phyloP scores from a whole-genome alignment of 2,113 vertebrate genomes.

The Epinephelus fuscoguttatus region DNA sequence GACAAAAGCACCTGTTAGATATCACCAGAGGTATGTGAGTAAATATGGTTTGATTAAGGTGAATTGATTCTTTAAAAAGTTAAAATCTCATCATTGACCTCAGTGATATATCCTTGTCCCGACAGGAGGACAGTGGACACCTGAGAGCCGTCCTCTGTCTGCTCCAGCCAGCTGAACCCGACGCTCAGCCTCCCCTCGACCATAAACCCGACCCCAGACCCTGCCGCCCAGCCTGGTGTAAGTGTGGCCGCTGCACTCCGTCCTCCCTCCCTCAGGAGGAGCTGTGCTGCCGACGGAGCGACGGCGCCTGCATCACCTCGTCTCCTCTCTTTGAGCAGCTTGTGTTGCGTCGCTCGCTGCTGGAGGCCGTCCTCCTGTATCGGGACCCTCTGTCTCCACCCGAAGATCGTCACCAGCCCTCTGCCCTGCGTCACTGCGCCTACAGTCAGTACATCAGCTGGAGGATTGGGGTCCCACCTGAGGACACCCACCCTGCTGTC shows the following conservation, averaged over 20 bases:
- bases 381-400: conserved; percentile 79
- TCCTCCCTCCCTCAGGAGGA: conserved; percentile 72
- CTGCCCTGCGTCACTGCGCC: conserved; percentile 81
- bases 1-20: no score
- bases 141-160: conserved; percentile 63
- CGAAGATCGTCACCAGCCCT: background rate
- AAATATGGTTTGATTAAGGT: no score
- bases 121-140: conserved; percentile 66
- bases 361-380: conserved; percentile 84
- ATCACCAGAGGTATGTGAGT: no score
- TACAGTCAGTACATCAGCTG: conserved; percentile 85
- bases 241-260: conserved; percentile 75
- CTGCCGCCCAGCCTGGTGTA: conserved; percentile 79
- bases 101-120: background rate
- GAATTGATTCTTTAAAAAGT: background rate
- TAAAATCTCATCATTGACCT: background rate
- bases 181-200: background rate
- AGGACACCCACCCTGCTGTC: conserved; percentile 75
- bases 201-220: background rate
- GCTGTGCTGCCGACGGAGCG: conserved; percentile 84
- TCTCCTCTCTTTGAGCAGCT: conserved; percentile 80
- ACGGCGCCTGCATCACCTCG: conserved; percentile 79
- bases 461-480: conserved; percentile 82
- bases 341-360: conserved; percentile 71
- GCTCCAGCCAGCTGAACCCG: conserved; percentile 33